Conservation (phyloP, 1,140 invertebrate species). For the Apis cerana region DNA sequence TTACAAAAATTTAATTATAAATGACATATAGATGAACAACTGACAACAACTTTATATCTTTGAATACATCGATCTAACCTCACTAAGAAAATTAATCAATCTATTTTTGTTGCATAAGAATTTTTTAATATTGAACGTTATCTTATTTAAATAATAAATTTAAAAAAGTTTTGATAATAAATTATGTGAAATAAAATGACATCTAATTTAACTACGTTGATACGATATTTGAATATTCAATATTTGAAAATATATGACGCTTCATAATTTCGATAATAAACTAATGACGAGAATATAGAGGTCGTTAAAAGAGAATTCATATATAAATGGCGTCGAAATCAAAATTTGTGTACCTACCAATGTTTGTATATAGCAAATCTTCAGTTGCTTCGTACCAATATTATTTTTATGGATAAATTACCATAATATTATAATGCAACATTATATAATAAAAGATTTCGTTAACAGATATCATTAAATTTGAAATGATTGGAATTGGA, state of each 20-base stretch:
- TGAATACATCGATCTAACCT: not conserved
- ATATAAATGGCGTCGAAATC: constrained; percentile 2
- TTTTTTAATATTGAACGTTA: not conserved
- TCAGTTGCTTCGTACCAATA: not conserved
- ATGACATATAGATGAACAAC: not conserved
- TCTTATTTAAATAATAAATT: not conserved
- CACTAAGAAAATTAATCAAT: not conserved
- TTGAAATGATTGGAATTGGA: not conserved
- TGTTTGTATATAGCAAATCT: not conserved
- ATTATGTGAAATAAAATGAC: not conserved
- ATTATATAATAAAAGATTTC: no score
- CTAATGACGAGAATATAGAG: not conserved
- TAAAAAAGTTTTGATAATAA: no score
- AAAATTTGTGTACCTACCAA: not conserved
- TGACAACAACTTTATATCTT: not conserved
- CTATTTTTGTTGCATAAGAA: not conserved
- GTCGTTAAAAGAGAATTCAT: not conserved
- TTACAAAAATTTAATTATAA: not conserved
- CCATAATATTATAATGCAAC: not conserved
- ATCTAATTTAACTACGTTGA: not conserved
- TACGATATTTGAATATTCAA: not conserved
- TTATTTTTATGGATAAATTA: no score
- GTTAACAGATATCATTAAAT: not conserved
- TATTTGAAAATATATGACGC: not conserved
- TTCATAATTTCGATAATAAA: not conserved